Base-by-base conservation (phyloP, 2,888 invertebrate species). In the Drosophila gaucha region DNA sequence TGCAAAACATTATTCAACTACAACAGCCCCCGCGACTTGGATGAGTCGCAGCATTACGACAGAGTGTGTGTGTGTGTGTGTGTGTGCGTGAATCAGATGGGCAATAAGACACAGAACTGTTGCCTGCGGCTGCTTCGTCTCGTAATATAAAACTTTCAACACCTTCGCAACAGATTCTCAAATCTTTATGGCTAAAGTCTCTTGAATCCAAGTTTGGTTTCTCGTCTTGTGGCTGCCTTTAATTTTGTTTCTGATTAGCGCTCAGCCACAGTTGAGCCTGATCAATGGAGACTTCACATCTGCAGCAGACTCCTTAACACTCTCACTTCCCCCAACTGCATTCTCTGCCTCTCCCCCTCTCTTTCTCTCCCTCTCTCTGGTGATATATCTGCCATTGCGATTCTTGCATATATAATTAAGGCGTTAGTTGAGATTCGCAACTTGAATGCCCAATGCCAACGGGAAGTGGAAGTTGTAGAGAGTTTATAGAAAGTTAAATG, bases 391-490 rank as follows among this genome's bases (percentile, higher is more conserved):
- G 79, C 58, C 72, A 78, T 72, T 78, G 86, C 76, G 67, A 66
- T 52, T 67, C 67, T 67, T 82, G 86, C 88, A 88, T 82, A 82
- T 88, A 88, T 86, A 82, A 82, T 82, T 88, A 88, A 86, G 79
- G 66, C 51, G 79, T 74, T 78, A 67, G 64, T 44, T 60, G 18
- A 8, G 43, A 26, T 16, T 35, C 20, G 51, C 20, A 30, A 1
- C 24, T 2, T 12, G 47, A 46, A 39, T 64, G 56, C 79, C 82
- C 60, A 57, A 47, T 82, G 51, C 30, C 60, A 57, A 47, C 78
- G 51, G 26, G 43, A 57, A 78, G 67, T 35, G 8, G 9, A n/a
- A n/a, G n/a, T n/a, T n/a, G n/a, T n/a, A n/a, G n/a, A n/a, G n/a
- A n/a, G n/a, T n/a, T n/a, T n/a, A n/a, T n/a, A n/a, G n/a, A n/a